Conservation (phyloP, 2,888 invertebrate species). For the Melinaea marsaeus region DNA sequence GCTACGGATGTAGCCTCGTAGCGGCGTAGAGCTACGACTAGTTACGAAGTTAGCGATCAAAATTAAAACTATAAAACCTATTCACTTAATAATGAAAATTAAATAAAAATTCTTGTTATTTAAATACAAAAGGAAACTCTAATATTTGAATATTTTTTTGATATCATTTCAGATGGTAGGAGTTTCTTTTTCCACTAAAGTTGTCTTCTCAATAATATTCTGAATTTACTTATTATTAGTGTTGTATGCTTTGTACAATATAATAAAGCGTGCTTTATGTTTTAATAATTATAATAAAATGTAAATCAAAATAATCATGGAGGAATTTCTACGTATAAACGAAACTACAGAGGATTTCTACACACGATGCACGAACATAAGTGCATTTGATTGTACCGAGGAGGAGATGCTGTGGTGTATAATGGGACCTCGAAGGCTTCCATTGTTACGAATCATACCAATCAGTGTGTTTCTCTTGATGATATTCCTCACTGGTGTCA, state of each 20-base stretch:
- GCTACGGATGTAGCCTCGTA: conserved; percentile 43
- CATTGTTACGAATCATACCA: conserved; percentile 75
- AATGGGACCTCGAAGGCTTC: conserved; percentile 81
- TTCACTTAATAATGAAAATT: neutral
- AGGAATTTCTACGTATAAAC: conserved; percentile 52
- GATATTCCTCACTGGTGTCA: conserved; percentile 89
- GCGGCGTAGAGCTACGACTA: conserved; percentile 24
- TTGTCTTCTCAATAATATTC: neutral
- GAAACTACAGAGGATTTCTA: conserved; percentile 50
- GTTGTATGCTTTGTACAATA: neutral
- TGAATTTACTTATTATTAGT: neutral
- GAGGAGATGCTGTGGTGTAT: conserved; percentile 77
- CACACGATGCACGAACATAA: conserved; percentile 64
- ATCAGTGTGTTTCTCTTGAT: conserved; percentile 84
- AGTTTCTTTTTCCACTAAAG: too few relatives aligned
- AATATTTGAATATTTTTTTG: neutral
- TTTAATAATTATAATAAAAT: neutral
- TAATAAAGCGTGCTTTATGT: neutral
- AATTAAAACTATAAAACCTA: neutral
- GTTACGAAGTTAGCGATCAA: conserved; percentile 15
- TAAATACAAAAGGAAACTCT: neutral
- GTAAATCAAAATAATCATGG: conserved; percentile 38
- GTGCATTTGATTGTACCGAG: conserved; percentile 76
- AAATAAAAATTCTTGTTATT: neutral
- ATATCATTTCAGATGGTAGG: neutral